These are phyloP conservation scores for Trichopria drosophilae DNA, from an alignment of 2,888 invertebrate species.

Conservation along the genomic window DNA sequence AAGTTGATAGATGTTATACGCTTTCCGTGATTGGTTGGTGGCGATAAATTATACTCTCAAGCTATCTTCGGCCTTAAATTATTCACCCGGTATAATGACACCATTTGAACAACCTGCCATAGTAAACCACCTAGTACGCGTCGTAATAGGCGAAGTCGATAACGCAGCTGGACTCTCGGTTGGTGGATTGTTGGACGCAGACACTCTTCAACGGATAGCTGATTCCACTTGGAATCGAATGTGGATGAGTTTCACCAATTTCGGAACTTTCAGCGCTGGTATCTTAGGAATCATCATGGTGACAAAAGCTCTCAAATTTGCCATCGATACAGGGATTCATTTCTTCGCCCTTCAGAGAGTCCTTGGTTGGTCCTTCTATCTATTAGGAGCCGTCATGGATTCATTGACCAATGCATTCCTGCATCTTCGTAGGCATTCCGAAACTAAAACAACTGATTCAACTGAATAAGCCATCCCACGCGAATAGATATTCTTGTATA, in stretches of 20 bases:
- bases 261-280: too few species aligned
- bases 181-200: neutral
- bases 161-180: neutral
- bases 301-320: neutral
- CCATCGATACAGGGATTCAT: conserved; percentile 5
- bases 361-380: conserved; percentile 9
- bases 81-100: conserved; percentile 16
- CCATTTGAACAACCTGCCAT: conserved; percentile 1
- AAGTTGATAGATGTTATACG: too few species aligned
- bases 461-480: too few species aligned
- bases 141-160: neutral
- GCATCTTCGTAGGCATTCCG: neutral
- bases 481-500: too few species aligned
- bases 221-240: conserved; percentile 3
- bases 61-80: too few species aligned
- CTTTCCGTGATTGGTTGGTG: too few species aligned
- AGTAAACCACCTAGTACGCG: neutral
- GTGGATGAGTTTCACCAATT: neutral
- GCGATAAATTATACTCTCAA: too few species aligned
- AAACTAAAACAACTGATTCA: neutral
- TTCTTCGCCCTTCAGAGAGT: conserved; percentile 2
- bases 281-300: too few species aligned
- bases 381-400: conserved; percentile 12
- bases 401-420: conserved; percentile 7
- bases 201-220: neutral